phyloP scores from a whole-genome alignment of 2,888 invertebrate species.

The Syrista parreyssii region DNA sequence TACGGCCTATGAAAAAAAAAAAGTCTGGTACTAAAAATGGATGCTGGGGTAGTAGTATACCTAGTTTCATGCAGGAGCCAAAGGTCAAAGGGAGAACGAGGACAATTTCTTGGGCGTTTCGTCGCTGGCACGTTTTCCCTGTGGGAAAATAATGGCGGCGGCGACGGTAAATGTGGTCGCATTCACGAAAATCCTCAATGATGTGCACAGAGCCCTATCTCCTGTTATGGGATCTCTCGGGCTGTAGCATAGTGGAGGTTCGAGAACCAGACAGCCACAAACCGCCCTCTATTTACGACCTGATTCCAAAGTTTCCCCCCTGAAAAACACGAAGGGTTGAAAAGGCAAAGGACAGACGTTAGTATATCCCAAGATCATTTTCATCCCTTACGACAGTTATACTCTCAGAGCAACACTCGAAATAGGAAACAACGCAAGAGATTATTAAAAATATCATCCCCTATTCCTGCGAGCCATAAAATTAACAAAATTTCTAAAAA shows the following conservation, averaged over 20 bases:
- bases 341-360: no score
- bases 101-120: constrained; percentile 24
- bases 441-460: no score
- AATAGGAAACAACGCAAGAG: no score
- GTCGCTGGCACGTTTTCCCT: constrained; percentile 4
- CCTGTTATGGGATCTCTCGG: constrained; percentile 26
- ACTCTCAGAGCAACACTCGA: no score
- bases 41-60: no score
- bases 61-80: constrained; percentile 3
- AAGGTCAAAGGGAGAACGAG: constrained; percentile 16
- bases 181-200: constrained; percentile 31
- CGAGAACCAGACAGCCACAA: constrained; percentile 33
- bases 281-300: constrained; percentile 32
- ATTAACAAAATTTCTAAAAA: no score
- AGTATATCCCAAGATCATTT: no score
- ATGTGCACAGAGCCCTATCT: constrained; percentile 29
- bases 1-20: no score
- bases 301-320: constrained; percentile 25
- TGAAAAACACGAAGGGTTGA: background rate
- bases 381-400: no score
- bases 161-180: background rate
- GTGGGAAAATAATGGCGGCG: background rate
- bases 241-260: constrained; percentile 25
- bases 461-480: no score
- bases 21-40: no score